Conservation (phyloP, 2,113 vertebrate species). For the Tychaedon coryphoeus region DNA sequence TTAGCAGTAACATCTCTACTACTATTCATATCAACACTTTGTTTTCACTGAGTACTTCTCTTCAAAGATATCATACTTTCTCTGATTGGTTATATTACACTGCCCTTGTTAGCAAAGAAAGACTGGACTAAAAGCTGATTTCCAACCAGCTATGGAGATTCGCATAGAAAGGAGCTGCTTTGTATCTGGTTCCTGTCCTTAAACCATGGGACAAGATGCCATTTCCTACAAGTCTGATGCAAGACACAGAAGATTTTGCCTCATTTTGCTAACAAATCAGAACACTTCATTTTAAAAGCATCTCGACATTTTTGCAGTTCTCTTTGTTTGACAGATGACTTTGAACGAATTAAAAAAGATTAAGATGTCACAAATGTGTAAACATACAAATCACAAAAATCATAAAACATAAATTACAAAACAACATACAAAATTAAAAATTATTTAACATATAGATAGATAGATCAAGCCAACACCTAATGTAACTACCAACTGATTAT, state of each 20-base stretch:
- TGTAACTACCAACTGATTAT: background rate
- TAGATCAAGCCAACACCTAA: background rate
- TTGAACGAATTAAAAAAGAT: background rate
- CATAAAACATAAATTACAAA: background rate
- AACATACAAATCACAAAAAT: background rate
- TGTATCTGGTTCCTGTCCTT: background rate
- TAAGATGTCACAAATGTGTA: accelerated
- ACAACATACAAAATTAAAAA: background rate
- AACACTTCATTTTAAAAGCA: background rate
- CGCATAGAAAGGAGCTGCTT: background rate
- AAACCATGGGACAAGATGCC: background rate
- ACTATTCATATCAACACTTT: background rate
- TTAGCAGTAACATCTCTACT: background rate
- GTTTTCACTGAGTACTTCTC: background rate
- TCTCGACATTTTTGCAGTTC: background rate
- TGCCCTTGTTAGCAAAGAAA: background rate
- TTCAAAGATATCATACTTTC: background rate
- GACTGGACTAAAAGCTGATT: background rate
- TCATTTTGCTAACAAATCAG: background rate
- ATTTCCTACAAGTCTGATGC: background rate
- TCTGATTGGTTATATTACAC: background rate
- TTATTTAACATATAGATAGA: background rate
- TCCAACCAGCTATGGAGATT: background rate
- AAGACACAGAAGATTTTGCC: background rate
- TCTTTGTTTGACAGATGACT: background rate